Base-by-base conservation (phyloP, 2,888 invertebrate species). In the Hartigia nigra region DNA sequence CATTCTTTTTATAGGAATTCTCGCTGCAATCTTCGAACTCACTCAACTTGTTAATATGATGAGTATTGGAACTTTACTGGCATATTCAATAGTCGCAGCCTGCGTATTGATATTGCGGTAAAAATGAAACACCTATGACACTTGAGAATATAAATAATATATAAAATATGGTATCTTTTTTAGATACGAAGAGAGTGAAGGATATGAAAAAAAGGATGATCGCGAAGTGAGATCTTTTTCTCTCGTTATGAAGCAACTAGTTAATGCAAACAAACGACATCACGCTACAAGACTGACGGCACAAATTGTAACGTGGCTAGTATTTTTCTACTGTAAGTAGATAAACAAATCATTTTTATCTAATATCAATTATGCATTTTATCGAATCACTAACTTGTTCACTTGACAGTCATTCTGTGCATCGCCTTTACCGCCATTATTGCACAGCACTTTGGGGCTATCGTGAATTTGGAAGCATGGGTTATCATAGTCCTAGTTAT, bases 41-140 rank as follows among this genome's bases (percentile, higher is more conserved):
- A 94, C 95, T 14, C 96, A 97, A 86, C 92, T 98, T 76, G 96
- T 98, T 34, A 96, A 96, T 88, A 96, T 98, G 94, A 96, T 98
- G 94, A 97, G 97, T 0, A 97, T 98, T 87, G 97, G 97, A 11
- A 97, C 97, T 0, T 92, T 97, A 32, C 92, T 97, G 78, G 97
- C 97, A 0, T 98, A 98, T 91, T 96, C 97, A 0, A 96, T 98
- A 90, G 98, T 98, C 3, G 97, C 97, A 1, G 95, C 96, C 4
- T 97, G 97, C 86, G 96, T 98, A 0, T 93, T 98, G 14, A 93
- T 98, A 76, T 92, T 98, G 11, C 94, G 97, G 94, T 97, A 93
- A 85, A 77, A 75, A 14, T 31, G 76, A 75, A 55, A 23, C 9
- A 76, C 14, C n/a, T 36, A 11, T 1, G n/a, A 37, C 31, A 55